phyloP scores from a whole-genome alignment of 2,888 invertebrate species.

The Idaea aversata region DNA sequence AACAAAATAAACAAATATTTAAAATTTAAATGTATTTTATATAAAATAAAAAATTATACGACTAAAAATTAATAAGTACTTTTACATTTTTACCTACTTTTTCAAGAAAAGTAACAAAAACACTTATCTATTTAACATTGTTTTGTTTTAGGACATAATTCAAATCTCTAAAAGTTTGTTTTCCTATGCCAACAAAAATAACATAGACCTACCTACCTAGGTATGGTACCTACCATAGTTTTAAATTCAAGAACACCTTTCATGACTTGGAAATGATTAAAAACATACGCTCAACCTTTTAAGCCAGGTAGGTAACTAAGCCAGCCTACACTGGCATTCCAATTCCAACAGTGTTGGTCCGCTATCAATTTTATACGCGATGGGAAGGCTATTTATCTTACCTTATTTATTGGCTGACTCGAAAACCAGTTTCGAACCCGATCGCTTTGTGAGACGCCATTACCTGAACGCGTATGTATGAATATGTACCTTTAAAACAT shows the following conservation, averaged over 20 bases:
- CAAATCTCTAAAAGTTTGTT: no score
- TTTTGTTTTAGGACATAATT: no score
- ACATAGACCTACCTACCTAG: background rate
- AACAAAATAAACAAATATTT: no score
- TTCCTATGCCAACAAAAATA: background rate
- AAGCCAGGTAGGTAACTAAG: slow-evolving; percentile 44
- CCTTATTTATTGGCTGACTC: slow-evolving; percentile 77
- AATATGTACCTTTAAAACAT: slow-evolving; percentile 41
- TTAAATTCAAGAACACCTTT: slow-evolving; percentile 9
- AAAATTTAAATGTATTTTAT: no score
- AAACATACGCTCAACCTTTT: slow-evolving; percentile 52
- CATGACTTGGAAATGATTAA: slow-evolving; percentile 25
- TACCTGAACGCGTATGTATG: slow-evolving; percentile 47
- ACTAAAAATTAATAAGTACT: background rate
- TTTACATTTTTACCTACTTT: background rate
- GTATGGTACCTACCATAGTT: slow-evolving; percentile 14
- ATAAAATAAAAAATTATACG: no score
- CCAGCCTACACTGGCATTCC: slow-evolving; percentile 65
- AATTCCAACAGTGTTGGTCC: slow-evolving; percentile 51
- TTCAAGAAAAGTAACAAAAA: background rate
- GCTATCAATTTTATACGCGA: slow-evolving; percentile 77
- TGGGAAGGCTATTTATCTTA: slow-evolving; percentile 77
- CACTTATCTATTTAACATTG: no score
- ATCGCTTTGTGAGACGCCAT: slow-evolving; percentile 55
- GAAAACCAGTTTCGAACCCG: slow-evolving; percentile 69